Conservation (phyloP, 2,113 vertebrate species). For the Zosterops borbonicus region DNA sequence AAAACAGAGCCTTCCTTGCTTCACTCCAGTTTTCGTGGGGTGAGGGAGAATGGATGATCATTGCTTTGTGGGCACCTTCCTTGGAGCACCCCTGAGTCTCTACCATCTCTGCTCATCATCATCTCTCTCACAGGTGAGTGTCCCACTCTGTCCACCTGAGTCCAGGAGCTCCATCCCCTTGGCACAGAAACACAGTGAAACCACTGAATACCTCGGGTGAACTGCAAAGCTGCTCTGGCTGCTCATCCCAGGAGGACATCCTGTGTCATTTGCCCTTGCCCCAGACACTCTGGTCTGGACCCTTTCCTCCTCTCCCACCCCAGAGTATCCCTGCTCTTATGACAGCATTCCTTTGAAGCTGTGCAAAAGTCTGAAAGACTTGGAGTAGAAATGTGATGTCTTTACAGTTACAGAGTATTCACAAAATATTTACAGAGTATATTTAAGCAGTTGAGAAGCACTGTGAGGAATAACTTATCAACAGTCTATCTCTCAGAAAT, state of each 20-base stretch:
- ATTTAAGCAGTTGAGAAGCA: background rate
- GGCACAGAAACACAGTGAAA: background rate
- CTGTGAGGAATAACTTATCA: background rate
- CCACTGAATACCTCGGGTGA: accelerated
- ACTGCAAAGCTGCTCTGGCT: background rate
- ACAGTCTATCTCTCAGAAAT: background rate
- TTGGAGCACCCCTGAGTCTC: background rate
- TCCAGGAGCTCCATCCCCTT: background rate
- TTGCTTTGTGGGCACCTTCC: background rate
- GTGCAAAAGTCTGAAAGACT: background rate
- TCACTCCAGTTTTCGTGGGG: background rate
- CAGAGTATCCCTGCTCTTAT: background rate
- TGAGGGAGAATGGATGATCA: accelerated
- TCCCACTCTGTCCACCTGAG: background rate
- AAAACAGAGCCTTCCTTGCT: background rate
- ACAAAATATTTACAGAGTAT: background rate
- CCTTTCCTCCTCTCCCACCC: background rate
- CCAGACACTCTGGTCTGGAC: background rate
- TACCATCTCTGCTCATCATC: background rate
- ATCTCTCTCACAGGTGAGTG: background rate
- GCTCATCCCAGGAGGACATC: background rate
- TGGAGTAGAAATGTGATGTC: background rate
- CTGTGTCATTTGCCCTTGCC: background rate
- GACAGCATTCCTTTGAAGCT: background rate
- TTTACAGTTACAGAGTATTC: background rate